Conservation (phyloP, 1,140 invertebrate genomes). For the Dolichoris vasculosae region DNA sequence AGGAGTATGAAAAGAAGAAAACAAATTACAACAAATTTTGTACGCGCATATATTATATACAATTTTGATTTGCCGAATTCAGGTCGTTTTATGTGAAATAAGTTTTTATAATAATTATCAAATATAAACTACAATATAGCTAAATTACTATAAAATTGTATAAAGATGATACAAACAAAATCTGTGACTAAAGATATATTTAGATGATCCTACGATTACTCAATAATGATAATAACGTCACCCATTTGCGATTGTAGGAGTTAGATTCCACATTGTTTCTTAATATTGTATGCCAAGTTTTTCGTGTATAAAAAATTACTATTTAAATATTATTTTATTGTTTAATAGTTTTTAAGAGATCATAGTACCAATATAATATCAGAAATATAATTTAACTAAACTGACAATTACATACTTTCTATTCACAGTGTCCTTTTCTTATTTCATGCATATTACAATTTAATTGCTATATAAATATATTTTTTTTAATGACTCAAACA, state of each 20-base stretch:
- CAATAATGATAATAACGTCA: constrained; percentile 33
- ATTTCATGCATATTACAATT: too few species aligned
- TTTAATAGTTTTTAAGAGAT: background rate
- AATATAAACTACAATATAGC: constrained; percentile 19
- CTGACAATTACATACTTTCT: background rate
- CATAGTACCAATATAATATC: background rate
- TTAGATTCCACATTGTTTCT: constrained; percentile 55
- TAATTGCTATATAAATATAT: too few species aligned
- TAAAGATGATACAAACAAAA: background rate
- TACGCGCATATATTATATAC: constrained; percentile 6
- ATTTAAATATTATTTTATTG: background rate
- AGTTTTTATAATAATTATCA: constrained; percentile 17
- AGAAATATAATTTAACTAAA: background rate
- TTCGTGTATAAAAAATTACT: background rate
- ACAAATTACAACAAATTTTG: constrained; percentile 16
- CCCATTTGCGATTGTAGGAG: constrained; percentile 24
- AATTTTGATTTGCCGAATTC: background rate
- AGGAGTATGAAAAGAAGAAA: background rate
- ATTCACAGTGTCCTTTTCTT: too few species aligned
- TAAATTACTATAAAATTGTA: constrained; percentile 35
- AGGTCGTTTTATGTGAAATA: background rate
- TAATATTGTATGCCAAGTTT: constrained; percentile 49
- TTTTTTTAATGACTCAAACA: too few species aligned
- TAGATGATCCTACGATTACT: constrained; percentile 8
- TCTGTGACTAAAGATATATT: constrained; percentile 38